Evolutionary conservation across 2,113 vertebrate genomes (phyloP), one percentile per base, ranked within the genome.

Genomic region (Trinectes maculatus): DNA sequence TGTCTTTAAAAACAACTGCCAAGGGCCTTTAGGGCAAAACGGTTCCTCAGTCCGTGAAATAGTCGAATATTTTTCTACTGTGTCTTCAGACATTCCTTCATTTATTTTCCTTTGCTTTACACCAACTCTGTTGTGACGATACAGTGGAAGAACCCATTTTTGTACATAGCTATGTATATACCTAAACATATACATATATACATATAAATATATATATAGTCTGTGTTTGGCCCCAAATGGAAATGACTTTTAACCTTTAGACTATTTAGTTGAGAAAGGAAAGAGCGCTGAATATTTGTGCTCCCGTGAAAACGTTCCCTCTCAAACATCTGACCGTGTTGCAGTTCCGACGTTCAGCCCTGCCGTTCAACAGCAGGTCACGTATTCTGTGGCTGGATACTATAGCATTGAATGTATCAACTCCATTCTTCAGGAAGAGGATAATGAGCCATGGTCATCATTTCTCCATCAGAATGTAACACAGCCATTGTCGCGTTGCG

Each of bases 381-480:
- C 44, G 75, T 68, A 77, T n/a, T n/a, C n/a, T n/a, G n/a, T n/a
- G n/a, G n/a, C n/a, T n/a, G n/a, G n/a, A 89, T 55, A 68, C 77
- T 74, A 37, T 48, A 64, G 77, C 79, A 66, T 74, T 89, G 90
- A 91, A 91, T 91, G 90, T 90, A 91, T 85, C 55, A 64, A 83
- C 73, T 81, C 78, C 84, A 85, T 89, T 87, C 74, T 89, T 87
- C 87, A 90, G 88, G 90, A 80, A 89, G 85, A 90, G 88, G 90
- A 91, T 80, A 87, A 88, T 70, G 86, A 91, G 87, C 88, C 88
- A 90, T 90, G 87, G 83, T 88, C 74, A 63, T 87, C 69, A 52
- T 80, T 86, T 85, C 76, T 81, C 85, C 82, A 85, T 82, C 73
- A 60, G 80, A 88, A 89, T 91, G 86, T 89, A 91, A 83, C 67